phyloP scores from a whole-genome alignment of 2,797 vertebrate genomes.

The Oreortyx pictus region DNA sequence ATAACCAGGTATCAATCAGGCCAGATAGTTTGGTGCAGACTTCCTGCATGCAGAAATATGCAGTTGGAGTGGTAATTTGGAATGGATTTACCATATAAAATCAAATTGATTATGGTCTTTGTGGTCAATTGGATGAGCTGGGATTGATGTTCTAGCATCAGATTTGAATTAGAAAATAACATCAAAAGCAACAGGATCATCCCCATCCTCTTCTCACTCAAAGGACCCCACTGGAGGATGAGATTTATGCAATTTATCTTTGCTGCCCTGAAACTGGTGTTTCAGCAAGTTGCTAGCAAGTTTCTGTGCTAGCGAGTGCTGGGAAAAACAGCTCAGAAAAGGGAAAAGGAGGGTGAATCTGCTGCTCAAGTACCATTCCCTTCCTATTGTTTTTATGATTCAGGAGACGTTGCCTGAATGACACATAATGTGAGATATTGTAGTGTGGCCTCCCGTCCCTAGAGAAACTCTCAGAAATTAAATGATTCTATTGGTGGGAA shows the following conservation, averaged over 20 bases:
- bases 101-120: neutral
- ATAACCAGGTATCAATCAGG: neutral
- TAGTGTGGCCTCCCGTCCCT: neutral
- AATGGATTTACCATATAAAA: neutral
- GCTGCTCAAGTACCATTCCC: neutral
- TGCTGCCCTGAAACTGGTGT: neutral
- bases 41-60: neutral
- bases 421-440: neutral
- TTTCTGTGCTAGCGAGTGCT: neutral
- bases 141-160: neutral
- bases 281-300: neutral
- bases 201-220: neutral
- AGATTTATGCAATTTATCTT: neutral
- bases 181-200: neutral
- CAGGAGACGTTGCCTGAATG: neutral
- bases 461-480: slow-evolving; percentile 14
- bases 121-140: neutral
- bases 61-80: neutral
- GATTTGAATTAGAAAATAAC: slow-evolving; percentile 10
- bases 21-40: neutral
- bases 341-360: neutral
- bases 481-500: neutral
- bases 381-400: slow-evolving; percentile 15
- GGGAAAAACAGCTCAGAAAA: neutral
- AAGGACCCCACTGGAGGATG: neutral